A percentile compares a stretch with the other conserved stretches of the same genome.
phyloP scores from a whole-genome alignment of 2,797 vertebrate species.

The Sparidentex hasta region DNA sequence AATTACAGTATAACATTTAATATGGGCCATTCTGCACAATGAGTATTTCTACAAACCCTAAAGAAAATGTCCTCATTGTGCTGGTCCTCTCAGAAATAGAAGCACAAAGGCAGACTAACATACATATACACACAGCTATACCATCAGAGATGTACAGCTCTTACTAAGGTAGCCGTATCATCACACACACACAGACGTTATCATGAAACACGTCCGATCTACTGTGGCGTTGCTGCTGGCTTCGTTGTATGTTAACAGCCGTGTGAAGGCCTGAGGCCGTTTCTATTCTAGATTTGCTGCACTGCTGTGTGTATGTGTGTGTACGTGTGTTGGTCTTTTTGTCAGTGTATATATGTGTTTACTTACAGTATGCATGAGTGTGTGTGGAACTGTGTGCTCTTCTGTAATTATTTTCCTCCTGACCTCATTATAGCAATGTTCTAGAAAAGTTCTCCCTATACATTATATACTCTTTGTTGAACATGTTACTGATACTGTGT shows the following conservation, averaged over 20 bases:
- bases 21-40: background rate
- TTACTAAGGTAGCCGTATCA: slow-evolving; percentile 17
- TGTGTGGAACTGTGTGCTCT: slow-evolving; percentile 1
- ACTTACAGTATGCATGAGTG: background rate
- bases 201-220: slow-evolving; percentile 2
- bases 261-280: slow-evolving; percentile 43
- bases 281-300: slow-evolving; percentile 47
- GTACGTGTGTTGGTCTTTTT: slow-evolving; percentile 12
- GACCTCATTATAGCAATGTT: slow-evolving; percentile 20
- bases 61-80: background rate
- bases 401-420: background rate
- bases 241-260: slow-evolving; percentile 35
- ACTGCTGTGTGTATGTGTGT: slow-evolving; percentile 9
- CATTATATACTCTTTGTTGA: background rate
- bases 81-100: background rate
- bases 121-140: background rate
- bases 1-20: background rate
- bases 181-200: slow-evolving; percentile 7
- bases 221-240: slow-evolving; percentile 42
- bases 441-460: background rate
- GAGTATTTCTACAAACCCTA: background rate
- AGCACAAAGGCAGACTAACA: background rate
- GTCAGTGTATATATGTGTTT: background rate
- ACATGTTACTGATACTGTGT: background rate
- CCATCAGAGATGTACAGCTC: background rate